phyloP scores from a whole-genome alignment of 2,888 invertebrate species.

The Parasteatoda lunata region DNA sequence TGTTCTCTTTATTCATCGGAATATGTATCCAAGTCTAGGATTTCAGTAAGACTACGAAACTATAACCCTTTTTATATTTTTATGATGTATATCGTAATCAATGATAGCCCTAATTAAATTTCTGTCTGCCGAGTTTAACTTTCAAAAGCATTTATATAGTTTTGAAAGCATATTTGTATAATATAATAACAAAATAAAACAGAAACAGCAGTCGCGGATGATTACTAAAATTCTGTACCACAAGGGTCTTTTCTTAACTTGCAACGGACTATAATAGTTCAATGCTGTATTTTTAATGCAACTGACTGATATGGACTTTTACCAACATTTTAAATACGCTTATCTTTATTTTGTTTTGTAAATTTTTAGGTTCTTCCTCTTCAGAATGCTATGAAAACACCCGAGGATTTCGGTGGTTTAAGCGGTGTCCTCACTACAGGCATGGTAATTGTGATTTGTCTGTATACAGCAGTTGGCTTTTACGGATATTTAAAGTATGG shows the following conservation, averaged over 20 bases:
- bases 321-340: background rate
- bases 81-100: too few species aligned
- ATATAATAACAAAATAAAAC: too few species aligned
- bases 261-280: background rate
- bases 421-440: conserved; percentile 76
- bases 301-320: background rate
- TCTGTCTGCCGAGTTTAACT: too few species aligned
- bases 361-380: conserved; percentile 76
- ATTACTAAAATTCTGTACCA: background rate
- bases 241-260: background rate
- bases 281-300: background rate
- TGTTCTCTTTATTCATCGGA: too few species aligned
- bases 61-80: too few species aligned
- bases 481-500: conserved; percentile 77
- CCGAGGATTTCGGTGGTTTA: conserved; percentile 75
- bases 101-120: too few species aligned
- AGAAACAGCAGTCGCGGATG: too few species aligned
- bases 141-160: too few species aligned
- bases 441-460: conserved; percentile 75
- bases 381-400: conserved; percentile 76
- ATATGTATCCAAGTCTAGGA: too few species aligned
- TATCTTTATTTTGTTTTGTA: background rate
- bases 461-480: conserved; percentile 76
- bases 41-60: too few species aligned
- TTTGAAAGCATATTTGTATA: too few species aligned